These are phyloP conservation scores for Morpho deidamia DNA, from an alignment of 2,888 invertebrate genomes.

Conservation along the genomic window DNA sequence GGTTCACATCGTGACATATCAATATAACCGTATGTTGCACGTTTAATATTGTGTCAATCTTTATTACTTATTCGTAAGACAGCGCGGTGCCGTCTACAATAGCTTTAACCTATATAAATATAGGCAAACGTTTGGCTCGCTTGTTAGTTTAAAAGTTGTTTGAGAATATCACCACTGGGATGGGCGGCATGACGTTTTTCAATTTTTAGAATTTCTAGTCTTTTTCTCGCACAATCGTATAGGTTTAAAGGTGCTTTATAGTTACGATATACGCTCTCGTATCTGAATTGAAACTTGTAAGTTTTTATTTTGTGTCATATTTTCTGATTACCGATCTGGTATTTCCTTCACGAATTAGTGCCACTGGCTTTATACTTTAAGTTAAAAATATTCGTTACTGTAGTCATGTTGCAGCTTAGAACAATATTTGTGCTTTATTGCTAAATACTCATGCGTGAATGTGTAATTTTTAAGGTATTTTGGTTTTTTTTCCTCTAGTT, in stretches of 20 bases:
- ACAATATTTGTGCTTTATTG: conserved; percentile 74
- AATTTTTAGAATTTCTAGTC: conserved; percentile 65
- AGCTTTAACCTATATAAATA: conserved; percentile 44
- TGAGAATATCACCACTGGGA: conserved; percentile 5
- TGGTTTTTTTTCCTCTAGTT: conserved; percentile 37
- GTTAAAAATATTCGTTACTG: conserved; percentile 47
- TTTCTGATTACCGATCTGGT: conserved; percentile 51
- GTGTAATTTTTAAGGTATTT: conserved; percentile 58
- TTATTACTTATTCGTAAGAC: conserved; percentile 25
- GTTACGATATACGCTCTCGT: conserved; percentile 50
- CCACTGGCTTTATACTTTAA: conserved; percentile 67
- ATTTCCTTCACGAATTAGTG: conserved; percentile 60
- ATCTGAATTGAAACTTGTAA: conserved; percentile 48
- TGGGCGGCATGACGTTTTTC: conserved; percentile 28
- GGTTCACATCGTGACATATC: conserved; percentile 33
- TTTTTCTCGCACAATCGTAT: conserved; percentile 67
- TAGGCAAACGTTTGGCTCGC: conserved; percentile 17
- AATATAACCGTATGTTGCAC: conserved; percentile 16
- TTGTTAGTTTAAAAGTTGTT: conserved; percentile 3
- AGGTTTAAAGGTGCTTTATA: conserved; percentile 67
- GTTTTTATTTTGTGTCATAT: conserved; percentile 72
- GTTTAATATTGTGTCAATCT: conserved; percentile 15
- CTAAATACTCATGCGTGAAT: conserved; percentile 77
- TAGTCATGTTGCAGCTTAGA: conserved; percentile 75
- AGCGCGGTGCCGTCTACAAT: conserved; percentile 42